These are phyloP conservation scores for Cremastinae sp. DNA, from an alignment of 2,888 invertebrate genomes.

Conservation along the genomic window DNA sequence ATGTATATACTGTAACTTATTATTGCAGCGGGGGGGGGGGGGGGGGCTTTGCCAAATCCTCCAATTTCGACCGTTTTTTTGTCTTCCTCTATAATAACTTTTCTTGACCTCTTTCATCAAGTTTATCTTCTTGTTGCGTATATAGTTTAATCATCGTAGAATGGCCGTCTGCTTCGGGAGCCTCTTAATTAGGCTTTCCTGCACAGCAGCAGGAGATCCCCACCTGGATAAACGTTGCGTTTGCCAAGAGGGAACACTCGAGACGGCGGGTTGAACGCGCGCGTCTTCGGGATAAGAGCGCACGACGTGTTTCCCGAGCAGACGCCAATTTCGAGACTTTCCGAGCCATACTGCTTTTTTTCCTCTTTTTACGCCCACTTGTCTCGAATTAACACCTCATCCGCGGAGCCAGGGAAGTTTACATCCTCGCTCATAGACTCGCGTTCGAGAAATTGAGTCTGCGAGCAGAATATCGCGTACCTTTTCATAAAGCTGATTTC, in stretches of 20 bases:
- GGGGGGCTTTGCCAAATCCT: not conserved
- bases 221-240: conserved; percentile 74
- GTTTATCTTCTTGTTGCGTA: conserved; percentile 63
- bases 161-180: conserved; percentile 22
- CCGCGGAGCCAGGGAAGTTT: no score
- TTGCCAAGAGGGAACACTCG: conserved; percentile 53
- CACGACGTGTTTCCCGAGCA: conserved; percentile 4
- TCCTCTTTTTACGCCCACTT: conserved; percentile 12
- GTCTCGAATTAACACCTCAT: conserved; percentile 19
- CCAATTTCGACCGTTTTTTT: not conserved
- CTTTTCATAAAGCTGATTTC: no score
- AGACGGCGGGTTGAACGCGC: not conserved
- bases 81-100: not conserved
- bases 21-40: no score
- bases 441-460: not conserved
- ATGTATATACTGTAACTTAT: no score
- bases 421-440: no score
- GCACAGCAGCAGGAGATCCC: conserved; percentile 57
- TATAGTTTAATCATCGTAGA: conserved; percentile 62
- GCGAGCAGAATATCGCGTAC: not conserved
- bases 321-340: conserved; percentile 35
- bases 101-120: not conserved
- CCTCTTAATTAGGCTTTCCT: conserved; percentile 72
- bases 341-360: not conserved
- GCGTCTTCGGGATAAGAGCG: not conserved